These are phyloP conservation scores for Iselma pallidipennis DNA, from an alignment of 2,888 invertebrate species.

Conservation along the genomic window DNA sequence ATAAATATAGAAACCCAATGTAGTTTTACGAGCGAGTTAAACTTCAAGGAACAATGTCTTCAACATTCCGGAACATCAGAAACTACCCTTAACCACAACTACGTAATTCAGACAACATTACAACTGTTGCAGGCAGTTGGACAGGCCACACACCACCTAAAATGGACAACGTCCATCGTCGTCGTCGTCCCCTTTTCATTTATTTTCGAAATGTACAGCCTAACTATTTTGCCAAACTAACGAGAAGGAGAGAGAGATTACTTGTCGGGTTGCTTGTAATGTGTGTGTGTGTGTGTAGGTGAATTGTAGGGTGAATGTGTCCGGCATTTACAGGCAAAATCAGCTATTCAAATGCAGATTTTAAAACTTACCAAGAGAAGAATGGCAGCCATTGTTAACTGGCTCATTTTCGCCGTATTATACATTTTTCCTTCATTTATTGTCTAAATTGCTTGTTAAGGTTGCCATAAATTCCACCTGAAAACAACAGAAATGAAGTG, in stretches of 20 bases:
- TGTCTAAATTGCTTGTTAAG: slow-evolving; percentile 4
- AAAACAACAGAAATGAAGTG: slow-evolving; percentile 4
- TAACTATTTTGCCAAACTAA: slow-evolving; percentile 1
- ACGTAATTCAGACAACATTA: slow-evolving; percentile 25
- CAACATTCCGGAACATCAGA: slow-evolving; percentile 23
- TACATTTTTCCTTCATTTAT: slow-evolving; percentile 23
- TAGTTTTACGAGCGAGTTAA: slow-evolving; percentile 10
- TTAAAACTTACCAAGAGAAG: slow-evolving; percentile 14
- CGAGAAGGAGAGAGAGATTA: slow-evolving; percentile 7
- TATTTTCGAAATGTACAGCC: not conserved
- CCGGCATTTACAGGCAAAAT: too few relatives aligned
- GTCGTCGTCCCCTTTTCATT: not conserved
- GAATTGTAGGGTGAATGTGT: not conserved
- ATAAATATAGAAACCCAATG: not conserved
- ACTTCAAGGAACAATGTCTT: slow-evolving; percentile 24
- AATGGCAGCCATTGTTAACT: slow-evolving; percentile 5
- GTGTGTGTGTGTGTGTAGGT: not conserved
- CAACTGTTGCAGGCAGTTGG: slow-evolving; percentile 25
- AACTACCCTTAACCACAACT: slow-evolving; percentile 25
- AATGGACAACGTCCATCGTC: not conserved
- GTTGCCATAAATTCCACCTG: slow-evolving; percentile 18
- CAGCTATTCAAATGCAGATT: not conserved
- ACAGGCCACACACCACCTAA: slow-evolving; percentile 4
- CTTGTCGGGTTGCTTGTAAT: not conserved
- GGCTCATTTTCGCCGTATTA: slow-evolving; percentile 12